A percentile compares a stretch with the other conserved stretches of the same genome.
Conservation (phyloP, 2,113 vertebrate genomes). For the Chlamydotis undulata region DNA sequence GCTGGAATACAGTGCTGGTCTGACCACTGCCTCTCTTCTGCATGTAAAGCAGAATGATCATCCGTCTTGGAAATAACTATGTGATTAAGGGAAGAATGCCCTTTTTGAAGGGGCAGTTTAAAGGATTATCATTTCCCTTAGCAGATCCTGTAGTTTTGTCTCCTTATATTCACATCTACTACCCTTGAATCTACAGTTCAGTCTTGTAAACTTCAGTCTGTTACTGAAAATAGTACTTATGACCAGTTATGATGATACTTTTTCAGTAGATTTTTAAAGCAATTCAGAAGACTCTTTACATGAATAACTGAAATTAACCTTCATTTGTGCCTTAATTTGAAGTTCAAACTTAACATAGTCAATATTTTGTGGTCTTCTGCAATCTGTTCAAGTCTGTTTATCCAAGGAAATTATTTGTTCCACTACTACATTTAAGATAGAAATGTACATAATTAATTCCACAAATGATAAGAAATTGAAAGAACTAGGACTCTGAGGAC, state of each 20-base stretch:
- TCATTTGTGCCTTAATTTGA: conserved; percentile 64
- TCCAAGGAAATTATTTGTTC: conserved; percentile 39
- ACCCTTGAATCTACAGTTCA: background rate
- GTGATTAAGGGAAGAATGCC: background rate
- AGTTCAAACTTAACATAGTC: conserved; percentile 66
- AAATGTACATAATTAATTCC: conserved; percentile 22
- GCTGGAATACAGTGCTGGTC: background rate
- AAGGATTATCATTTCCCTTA: conserved; percentile 21
- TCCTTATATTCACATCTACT: background rate
- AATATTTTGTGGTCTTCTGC: conserved; percentile 50
- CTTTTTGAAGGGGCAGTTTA: background rate
- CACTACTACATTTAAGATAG: conserved; percentile 5
- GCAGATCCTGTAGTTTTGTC: background rate
- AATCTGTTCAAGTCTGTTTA: conserved; percentile 41
- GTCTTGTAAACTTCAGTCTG: background rate
- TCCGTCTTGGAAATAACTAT: background rate
- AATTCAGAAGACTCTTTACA: background rate
- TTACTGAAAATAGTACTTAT: conserved; percentile 13
- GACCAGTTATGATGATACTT: conserved; percentile 2
- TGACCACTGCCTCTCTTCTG: background rate
- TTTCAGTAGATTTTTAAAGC: conserved; percentile 17
- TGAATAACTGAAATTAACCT: conserved; percentile 53
- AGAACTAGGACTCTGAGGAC: background rate
- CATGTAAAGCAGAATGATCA: background rate
- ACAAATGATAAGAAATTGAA: background rate